Conservation (phyloP, 1,140 invertebrate species). For the Zaprionus davidi region DNA sequence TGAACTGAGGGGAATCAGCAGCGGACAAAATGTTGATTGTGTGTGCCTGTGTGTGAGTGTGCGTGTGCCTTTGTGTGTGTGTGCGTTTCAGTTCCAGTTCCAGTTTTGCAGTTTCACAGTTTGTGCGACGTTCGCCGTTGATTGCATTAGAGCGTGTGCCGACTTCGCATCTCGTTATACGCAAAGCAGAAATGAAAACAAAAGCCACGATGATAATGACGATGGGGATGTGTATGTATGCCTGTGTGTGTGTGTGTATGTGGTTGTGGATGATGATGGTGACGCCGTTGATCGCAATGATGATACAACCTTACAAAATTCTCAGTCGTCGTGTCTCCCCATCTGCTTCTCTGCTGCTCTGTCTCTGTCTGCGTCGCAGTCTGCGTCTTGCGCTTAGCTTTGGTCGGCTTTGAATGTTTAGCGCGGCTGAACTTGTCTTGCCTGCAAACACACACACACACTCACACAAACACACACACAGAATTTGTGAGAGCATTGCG, state of each 20-base stretch:
- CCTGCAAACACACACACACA: constrained; percentile 27
- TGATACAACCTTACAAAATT: constrained; percentile 83
- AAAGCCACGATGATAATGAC: constrained; percentile 53
- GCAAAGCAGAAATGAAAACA: constrained; percentile 70
- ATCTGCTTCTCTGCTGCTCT: background rate
- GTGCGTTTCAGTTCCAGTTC: constrained; percentile 43
- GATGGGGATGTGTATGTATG: constrained; percentile 35
- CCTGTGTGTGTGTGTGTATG: constrained; percentile 23
- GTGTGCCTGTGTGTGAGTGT: constrained; percentile 12
- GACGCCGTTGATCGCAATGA: constrained; percentile 35
- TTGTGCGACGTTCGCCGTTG: constrained; percentile 65
- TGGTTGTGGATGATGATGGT: constrained; percentile 23
- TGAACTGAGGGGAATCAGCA: constrained; percentile 31
- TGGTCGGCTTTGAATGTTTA: constrained; percentile 80
- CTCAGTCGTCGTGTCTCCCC: constrained; percentile 50
- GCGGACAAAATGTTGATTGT: constrained; percentile 18
- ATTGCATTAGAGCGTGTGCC: constrained; percentile 82
- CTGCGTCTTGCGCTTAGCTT: constrained; percentile 42
- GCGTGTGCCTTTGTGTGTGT: constrained; percentile 15
- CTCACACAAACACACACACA: constrained; percentile 14
- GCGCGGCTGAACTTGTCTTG: constrained; percentile 78
- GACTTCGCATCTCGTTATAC: constrained; percentile 74
- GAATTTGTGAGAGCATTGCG: constrained; percentile 27
- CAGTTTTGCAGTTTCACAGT: constrained; percentile 52
- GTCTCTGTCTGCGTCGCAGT: constrained; percentile 37